Evolutionary conservation across 2,888 invertebrate genomes (phyloP).

Genomic region (Microctonus brassicae): DNA sequence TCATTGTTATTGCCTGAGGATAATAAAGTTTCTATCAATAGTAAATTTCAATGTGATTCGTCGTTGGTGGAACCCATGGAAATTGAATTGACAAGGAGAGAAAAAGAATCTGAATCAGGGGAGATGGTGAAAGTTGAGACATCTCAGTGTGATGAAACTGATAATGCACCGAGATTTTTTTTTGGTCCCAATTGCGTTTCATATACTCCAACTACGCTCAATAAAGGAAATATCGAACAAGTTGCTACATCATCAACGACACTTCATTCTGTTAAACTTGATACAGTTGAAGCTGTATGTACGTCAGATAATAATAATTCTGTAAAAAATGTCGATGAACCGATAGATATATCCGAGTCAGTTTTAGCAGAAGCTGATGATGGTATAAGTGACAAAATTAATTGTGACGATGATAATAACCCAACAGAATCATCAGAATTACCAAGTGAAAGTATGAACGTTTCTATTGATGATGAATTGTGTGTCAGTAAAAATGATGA

Average conservation of each 20-base stretch:
- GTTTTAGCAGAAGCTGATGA: background rate
- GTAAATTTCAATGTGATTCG: conserved; percentile 50
- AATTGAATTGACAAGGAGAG: conserved; percentile 10
- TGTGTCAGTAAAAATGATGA: background rate
- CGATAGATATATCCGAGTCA: background rate
- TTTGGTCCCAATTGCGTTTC: conserved; percentile 68
- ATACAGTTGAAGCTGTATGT: background rate
- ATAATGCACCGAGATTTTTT: conserved; percentile 63
- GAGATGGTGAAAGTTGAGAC: background rate
- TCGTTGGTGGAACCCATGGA: conserved; percentile 43
- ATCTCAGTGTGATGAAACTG: background rate
- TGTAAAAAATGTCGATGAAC: conserved; percentile 38
- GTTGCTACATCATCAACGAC: background rate
- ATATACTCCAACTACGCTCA: conserved; percentile 50
- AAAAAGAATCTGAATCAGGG: conserved; percentile 14
- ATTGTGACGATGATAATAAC: background rate
- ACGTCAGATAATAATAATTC: conserved; percentile 51
- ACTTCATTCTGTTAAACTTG: background rate
- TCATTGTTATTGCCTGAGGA: conserved; percentile 18
- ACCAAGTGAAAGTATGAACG: background rate
- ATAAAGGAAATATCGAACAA: background rate
- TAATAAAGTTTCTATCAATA: conserved; percentile 30
- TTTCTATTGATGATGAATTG: background rate
- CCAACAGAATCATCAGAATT: background rate
- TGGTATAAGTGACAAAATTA: background rate